Evolutionary conservation across 2,797 vertebrate species (phyloP).

Genomic region (Pantherophis alleghaniensis): DNA sequence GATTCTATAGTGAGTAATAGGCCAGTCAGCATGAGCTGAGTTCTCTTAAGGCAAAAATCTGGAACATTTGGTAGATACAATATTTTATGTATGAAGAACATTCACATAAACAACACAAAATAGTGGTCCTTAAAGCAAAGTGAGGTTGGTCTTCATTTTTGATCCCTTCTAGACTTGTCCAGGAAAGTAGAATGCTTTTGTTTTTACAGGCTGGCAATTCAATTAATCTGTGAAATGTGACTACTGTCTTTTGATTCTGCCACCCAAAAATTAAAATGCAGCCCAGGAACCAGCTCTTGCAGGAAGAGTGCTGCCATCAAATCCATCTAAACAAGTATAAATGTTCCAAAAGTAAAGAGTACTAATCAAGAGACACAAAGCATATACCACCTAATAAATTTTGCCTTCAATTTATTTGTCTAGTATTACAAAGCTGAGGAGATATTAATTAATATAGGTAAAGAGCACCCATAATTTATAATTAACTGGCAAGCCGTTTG

Average conservation of each 20-base stretch:
- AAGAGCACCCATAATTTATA: constrained; percentile 97
- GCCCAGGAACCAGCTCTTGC: constrained; percentile 70
- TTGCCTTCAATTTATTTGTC: constrained; percentile 85
- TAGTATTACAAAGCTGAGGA: constrained; percentile 84
- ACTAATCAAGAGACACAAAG: constrained; percentile 74
- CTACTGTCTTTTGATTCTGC: constrained; percentile 20
- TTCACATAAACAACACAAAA: neutral
- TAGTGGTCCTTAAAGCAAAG: neutral
- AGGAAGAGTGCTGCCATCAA: constrained; percentile 60
- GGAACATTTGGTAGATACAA: neutral
- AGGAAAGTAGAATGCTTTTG: neutral
- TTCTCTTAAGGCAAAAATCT: neutral
- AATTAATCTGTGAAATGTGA: neutral
- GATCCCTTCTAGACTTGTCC: neutral
- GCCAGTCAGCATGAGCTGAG: neutral
- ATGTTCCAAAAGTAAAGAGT: constrained; percentile 78
- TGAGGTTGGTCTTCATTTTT: neutral
- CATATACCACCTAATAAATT: constrained; percentile 76
- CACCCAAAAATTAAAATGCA: constrained; percentile 54
- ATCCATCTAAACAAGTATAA: constrained; percentile 74
- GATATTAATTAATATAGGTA: constrained; percentile 95
- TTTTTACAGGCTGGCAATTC: neutral
- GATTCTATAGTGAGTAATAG: neutral
- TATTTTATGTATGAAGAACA: neutral
- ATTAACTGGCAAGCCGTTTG: constrained; percentile 92